A percentile compares a stretch with the other conserved stretches of the same genome.
phyloP scores from a whole-genome alignment of 2,113 vertebrate species.

The Perognathus longimembris region DNA sequence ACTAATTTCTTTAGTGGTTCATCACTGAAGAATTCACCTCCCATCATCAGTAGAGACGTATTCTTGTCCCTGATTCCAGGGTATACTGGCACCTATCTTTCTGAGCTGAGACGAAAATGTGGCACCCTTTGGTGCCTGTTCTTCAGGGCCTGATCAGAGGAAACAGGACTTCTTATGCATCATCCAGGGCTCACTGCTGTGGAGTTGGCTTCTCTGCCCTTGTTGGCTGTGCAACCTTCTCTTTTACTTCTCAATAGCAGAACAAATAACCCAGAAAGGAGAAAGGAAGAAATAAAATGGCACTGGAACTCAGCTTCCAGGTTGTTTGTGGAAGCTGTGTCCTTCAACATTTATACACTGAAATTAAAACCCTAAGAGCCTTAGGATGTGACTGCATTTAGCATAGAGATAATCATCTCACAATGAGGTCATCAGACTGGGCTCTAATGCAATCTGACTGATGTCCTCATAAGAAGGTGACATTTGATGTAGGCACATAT shows the following conservation, averaged over 20 bases:
- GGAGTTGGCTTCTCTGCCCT: fast-evolving
- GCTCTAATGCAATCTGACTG: neutral
- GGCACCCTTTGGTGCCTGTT: fast-evolving
- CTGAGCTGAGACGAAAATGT: neutral
- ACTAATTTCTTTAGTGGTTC: neutral
- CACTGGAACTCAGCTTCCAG: neutral
- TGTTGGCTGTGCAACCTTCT: neutral
- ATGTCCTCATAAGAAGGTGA: neutral
- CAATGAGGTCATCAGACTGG: neutral
- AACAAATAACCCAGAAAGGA: neutral
- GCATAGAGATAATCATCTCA: neutral
- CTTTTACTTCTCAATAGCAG: neutral
- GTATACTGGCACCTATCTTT: neutral
- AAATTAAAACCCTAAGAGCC: neutral
- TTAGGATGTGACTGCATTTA: neutral
- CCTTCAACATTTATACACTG: too few relatives aligned
- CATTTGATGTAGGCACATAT: neutral
- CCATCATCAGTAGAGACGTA: neutral
- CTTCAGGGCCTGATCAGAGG: neutral
- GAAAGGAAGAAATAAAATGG: neutral
- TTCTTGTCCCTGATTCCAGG: neutral
- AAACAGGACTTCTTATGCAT: too few relatives aligned
- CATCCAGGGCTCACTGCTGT: neutral
- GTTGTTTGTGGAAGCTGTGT: neutral
- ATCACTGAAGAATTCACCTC: neutral